Evolutionary conservation across 2,888 invertebrate genomes (phyloP).

Genomic region (Margaritifera margaritifera): DNA sequence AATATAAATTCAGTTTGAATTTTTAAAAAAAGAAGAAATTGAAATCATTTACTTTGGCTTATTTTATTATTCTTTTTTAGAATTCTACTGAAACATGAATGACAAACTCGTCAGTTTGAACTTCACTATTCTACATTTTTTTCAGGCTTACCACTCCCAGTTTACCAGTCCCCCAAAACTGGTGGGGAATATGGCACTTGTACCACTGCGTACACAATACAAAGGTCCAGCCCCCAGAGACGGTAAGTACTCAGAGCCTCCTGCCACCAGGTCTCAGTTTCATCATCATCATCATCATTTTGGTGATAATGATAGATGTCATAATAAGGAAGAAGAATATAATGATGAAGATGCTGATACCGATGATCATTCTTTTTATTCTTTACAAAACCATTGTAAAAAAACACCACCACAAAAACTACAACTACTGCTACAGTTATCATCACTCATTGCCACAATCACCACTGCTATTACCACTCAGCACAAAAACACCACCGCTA

Average conservation of each 20-base stretch:
- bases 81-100: neutral
- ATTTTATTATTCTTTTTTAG: neutral
- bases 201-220: conserved; percentile 91
- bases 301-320: conserved; percentile 1
- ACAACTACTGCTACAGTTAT: too few relatives aligned
- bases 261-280: neutral
- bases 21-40: too few relatives aligned
- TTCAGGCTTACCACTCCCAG: conserved; percentile 96
- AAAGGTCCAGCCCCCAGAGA: conserved; percentile 90
- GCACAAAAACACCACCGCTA: too few relatives aligned
- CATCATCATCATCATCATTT: too few relatives aligned
- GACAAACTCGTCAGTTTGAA: too few relatives aligned
- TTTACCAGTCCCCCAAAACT: conserved; percentile 83
- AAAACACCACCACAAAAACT: too few relatives aligned
- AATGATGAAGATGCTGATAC: too few relatives aligned
- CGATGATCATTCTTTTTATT: too few relatives aligned
- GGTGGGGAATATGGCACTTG: conserved; percentile 93
- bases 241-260: conserved; percentile 52
- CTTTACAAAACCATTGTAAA: too few relatives aligned
- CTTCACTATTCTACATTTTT: conserved; percentile 6
- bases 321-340: neutral
- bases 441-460: too few relatives aligned
- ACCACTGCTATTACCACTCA: too few relatives aligned
- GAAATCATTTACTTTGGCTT: neutral
- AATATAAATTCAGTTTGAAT: too few relatives aligned